Conservation (phyloP, 2,888 invertebrate genomes). For the Drosophila helvetica region DNA sequence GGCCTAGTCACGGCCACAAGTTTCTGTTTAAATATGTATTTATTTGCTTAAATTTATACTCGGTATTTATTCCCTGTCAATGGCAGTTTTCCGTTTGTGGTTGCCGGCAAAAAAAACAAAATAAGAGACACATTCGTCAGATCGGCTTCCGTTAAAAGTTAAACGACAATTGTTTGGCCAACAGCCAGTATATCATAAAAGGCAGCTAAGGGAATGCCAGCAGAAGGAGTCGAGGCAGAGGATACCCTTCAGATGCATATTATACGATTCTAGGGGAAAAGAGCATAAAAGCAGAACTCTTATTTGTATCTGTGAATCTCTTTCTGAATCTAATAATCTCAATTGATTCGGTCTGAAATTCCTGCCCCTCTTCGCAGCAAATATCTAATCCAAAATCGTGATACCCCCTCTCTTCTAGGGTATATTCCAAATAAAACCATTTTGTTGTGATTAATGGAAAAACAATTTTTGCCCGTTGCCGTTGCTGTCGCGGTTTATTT, state of each 20-base stretch:
- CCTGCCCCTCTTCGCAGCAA: no score
- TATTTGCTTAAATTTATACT: constrained; percentile 59
- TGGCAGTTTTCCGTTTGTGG: constrained; percentile 29
- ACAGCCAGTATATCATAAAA: constrained; percentile 46
- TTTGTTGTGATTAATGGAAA: constrained; percentile 69
- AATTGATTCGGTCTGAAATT: no score
- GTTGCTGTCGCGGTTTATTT: constrained; percentile 27
- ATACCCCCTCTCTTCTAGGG: neutral
- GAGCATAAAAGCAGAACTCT: no score
- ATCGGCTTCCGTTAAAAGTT: constrained; percentile 58
- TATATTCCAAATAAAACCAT: constrained; percentile 13
- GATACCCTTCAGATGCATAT: neutral
- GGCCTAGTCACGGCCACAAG: constrained; percentile 62
- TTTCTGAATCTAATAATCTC: no score
- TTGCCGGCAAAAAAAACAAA: constrained; percentile 36
- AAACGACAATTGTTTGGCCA: constrained; percentile 65
- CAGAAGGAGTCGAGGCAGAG: neutral
- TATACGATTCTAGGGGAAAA: no score
- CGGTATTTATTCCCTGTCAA: constrained; percentile 39
- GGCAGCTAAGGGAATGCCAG: constrained; percentile 49
- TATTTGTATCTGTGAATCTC: no score
- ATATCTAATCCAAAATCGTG: neutral
- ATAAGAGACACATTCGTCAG: constrained; percentile 54
- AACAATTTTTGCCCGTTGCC: constrained; percentile 55
- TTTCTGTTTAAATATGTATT: constrained; percentile 61